Evolutionary conservation across 2,888 invertebrate species (phyloP).

Genomic region (Galerucella pusilla): DNA sequence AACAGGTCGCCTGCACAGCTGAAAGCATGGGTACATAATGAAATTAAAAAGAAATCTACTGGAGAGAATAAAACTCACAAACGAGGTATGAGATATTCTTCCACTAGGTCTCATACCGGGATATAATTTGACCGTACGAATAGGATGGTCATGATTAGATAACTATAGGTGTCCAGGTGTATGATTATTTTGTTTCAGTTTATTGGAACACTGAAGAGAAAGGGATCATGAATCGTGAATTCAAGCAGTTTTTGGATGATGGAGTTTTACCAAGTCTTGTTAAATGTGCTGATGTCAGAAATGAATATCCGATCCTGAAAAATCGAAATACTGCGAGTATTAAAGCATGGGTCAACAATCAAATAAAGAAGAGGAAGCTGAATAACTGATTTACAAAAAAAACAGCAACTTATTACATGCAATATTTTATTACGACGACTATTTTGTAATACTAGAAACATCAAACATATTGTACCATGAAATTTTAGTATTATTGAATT

Average conservation of each 20-base stretch:
- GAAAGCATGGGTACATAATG: neutral
- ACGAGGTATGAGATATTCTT: constrained; percentile 7
- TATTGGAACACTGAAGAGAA: constrained; percentile 17
- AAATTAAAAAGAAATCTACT: neutral
- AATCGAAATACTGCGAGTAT: constrained; percentile 12
- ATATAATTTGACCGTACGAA: neutral
- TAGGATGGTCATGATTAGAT: neutral
- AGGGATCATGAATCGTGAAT: constrained; percentile 11
- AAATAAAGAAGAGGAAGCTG: constrained; percentile 9
- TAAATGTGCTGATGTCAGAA: constrained; percentile 19
- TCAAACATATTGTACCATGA: too few species aligned
- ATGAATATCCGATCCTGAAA: constrained; percentile 11
- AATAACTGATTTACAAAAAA: too few species aligned
- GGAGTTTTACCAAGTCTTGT: constrained; percentile 14
- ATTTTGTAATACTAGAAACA: too few species aligned
- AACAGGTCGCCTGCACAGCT: constrained; percentile 13
- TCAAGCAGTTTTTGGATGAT: constrained; percentile 17
- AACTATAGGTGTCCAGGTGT: neutral
- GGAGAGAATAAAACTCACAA: constrained; percentile 1
- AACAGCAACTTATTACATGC: too few species aligned
- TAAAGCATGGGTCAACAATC: constrained; percentile 11
- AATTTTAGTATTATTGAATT: too few species aligned
- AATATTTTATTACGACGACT: too few species aligned
- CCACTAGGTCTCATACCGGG: neutral
- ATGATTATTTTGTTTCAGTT: constrained; percentile 8